Base-by-base conservation (phyloP, 2,888 invertebrate species). In the Drosophila anomalata region DNA sequence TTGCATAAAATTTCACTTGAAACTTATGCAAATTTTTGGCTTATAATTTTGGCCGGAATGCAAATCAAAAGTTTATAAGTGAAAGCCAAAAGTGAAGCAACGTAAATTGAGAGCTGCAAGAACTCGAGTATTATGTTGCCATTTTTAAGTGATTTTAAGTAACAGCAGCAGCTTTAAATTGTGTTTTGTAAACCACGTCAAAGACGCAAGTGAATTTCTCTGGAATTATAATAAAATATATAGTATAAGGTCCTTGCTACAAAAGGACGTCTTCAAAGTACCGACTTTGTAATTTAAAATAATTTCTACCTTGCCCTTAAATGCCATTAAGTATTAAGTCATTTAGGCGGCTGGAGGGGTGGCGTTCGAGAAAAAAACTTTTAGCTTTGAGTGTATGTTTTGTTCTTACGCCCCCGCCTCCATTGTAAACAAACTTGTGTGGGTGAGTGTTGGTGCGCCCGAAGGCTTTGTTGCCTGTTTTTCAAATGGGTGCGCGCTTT, bases 321-420 rank as follows among this genome's bases (percentile, higher is more conserved):
- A 87, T 78, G 86, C 78, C 85, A 84, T 81, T 84, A 87, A 79
- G 88, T 69, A 85, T 87, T 82, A 78, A 85, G 86, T 85, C 88
- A 81, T 85, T 76, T 74, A 56, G 36, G 47, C 11, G 44, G 44
- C 4, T 20, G 33, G 44, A 22, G 11, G 7, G 5, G 12, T 70
- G 78, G 63, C 61, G 69, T 29, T n/a, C 17, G 14, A 31, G 46
- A 24, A 11, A 73, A 36, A 78, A 79, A 83, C 73, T 73, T 76
- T 48, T 67, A 63, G 56, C 57, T 51, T 29, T 42, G 31, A 47
- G 44, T 68, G 68, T 61, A 44, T 68, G 29, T 57, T 61, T 48
- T 59, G 24, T 48, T 47, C 36, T 11, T 29, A 9, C 14, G n/a
- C 22, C 22, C 24, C 17, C 17, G 17, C 22, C 33, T 22, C 20